These are phyloP conservation scores for Parnassius orleans DNA, from an alignment of 2,888 invertebrate genomes.

Conservation along the genomic window DNA sequence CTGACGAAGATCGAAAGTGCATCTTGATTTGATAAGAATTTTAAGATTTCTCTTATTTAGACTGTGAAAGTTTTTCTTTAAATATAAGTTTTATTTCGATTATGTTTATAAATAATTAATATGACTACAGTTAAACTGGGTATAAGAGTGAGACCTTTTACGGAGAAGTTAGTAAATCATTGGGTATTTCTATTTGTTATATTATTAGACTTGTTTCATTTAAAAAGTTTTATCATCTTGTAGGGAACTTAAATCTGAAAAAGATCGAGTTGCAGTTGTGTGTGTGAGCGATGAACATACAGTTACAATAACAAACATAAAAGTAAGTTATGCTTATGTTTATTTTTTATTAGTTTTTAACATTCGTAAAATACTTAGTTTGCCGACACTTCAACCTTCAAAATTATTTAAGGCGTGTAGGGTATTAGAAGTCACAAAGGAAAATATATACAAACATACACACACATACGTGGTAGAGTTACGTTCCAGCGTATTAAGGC, in stretches of 20 bases:
- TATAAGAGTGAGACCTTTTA: conserved; percentile 83
- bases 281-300: conserved; percentile 69
- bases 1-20: conserved; percentile 3
- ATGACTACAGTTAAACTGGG: conserved; percentile 85
- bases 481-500: too few relatives aligned
- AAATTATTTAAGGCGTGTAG: too few relatives aligned
- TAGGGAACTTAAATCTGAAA: conserved; percentile 65
- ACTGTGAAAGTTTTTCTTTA: not conserved
- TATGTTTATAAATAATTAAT: conserved; percentile 3
- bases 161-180: conserved; percentile 77
- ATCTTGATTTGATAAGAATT: not conserved
- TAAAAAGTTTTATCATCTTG: conserved; percentile 31
- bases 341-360: too few relatives aligned
- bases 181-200: not conserved
- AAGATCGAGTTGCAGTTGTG: conserved; percentile 63
- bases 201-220: not conserved
- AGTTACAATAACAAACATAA: conserved; percentile 81
- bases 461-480: too few relatives aligned
- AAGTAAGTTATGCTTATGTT: conserved; percentile 60
- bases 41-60: not conserved
- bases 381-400: too few relatives aligned
- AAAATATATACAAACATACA: too few relatives aligned
- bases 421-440: too few relatives aligned
- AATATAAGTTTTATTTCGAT: not conserved
- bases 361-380: too few relatives aligned